Evolutionary conservation across 2,888 invertebrate genomes (phyloP), one percentile per base, ranked within the genome.

Genomic region (Poecilus cupreus): DNA sequence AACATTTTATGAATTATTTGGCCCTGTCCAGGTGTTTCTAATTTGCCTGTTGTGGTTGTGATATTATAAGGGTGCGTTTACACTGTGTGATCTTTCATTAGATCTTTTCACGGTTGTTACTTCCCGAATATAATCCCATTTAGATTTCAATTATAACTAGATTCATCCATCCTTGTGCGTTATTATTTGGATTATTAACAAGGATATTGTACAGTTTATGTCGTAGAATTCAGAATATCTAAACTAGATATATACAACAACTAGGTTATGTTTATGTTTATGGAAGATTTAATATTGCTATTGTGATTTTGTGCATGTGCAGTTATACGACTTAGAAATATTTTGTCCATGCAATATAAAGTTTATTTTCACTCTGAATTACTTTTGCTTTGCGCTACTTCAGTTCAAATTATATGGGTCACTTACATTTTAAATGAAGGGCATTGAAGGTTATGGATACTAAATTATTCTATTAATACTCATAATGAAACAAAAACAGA

Each of bases 121-220:
- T 2, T 43, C 43, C 43, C 11, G 26, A 13, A 22, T 10, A 24
- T 60, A 60, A 60, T 60, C 60, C 60, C 60, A 60, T 60, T 60
- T 60, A 60, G 60, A 60, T 32, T 60, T 22, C 60, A 60, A 60
- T 60, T 60, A 60, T 24, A 60, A 13, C 24, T 1, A 26, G 13
- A 60, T 60, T 60, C 60, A 60, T 60, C 26, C 60, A 60, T 60
- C 60, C 60, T 26, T 60, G 60, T 60, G 24, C 60, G 60, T 60
- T 60, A 60, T 60, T 60, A 60, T 60, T 26, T 60, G 60, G 60
- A 60, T 60, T 60, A 60, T 60, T 60, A 60, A 60, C 60, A 60
- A 13, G 60, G 26, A 60, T 60, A 60, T 60, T 60, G 13, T 26
- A 24, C 60, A 60, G 60, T 26, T 51, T 51, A 20, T 51, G 51